Evolutionary conservation across 2,113 vertebrate species (phyloP), one percentile per base, ranked within the genome.

Genomic region (Daboia siamensis): DNA sequence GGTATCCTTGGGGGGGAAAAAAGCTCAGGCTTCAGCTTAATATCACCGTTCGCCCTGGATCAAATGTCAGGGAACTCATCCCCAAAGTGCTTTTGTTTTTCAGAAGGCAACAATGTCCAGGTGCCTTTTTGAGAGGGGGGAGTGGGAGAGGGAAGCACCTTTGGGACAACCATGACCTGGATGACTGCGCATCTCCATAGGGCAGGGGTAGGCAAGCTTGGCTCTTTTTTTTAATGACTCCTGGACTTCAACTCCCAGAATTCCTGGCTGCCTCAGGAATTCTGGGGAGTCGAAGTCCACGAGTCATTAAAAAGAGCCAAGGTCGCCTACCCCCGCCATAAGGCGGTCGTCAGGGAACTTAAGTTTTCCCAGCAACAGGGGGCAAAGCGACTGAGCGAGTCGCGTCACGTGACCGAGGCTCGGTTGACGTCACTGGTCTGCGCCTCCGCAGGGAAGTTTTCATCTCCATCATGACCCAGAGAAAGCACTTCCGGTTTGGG

Each of bases 401-500:
- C n/a, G n/a, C 0, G 8, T 11, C 85, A 90, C 29, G n/a, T 88
- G 61, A 80, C 1, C 5, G 1, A 3, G 21, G 1, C 1, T 1
- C 0, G 86, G 0, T 0, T 0, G 4, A 21, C 93, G 87, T 91
- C 90, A 93, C n/a, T 51, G 5, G 9, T 26, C 7, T 23, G 90
- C 90, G 90, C 64, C 61, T 17, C 8, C 39, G 2, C 24, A 13
- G 29, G 13, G n/a, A 3, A 21, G 1, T 39, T 24, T 39, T 23
- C 23, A 39, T 23, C 46, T 52, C 44, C 59, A 26, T 44, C 69
- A 80, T 48, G 80, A 33, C 44, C 23, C 17, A n/a, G 33, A 56
- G 8, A 21, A 48, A 24, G 11, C 59, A 74, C 86, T 90, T 93
- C 92, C 89, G 89, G 59, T 29, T 87, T 51, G 57, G 85, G 57